A percentile compares a stretch with the other conserved stretches of the same genome.
These are phyloP conservation scores for Ciconia stormi DNA, from an alignment of 2,113 vertebrate species.

Conservation along the genomic window DNA sequence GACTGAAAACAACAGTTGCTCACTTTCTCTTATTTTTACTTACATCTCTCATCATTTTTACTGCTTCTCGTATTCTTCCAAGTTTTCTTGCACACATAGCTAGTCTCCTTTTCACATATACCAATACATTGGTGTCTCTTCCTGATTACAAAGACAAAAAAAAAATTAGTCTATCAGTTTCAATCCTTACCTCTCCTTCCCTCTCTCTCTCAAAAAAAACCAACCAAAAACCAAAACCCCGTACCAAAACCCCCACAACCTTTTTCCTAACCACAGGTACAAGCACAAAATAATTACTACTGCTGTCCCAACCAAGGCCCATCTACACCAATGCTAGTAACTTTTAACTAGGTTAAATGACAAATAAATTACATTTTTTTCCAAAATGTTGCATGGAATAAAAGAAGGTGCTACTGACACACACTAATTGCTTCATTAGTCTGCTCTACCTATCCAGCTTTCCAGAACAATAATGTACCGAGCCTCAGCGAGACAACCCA, in stretches of 20 bases:
- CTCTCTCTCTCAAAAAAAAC: not conserved
- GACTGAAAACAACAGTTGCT: not conserved
- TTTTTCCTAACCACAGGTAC: not conserved
- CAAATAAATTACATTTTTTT: not conserved
- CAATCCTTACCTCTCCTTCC: not conserved
- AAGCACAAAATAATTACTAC: not conserved
- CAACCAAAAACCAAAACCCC: too few relatives aligned
- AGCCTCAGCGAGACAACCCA: not conserved
- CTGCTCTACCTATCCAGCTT: not conserved
- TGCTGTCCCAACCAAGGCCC: not conserved
- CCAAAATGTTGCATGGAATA: not conserved
- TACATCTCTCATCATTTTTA: conserved; percentile 99
- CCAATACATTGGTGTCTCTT: conserved; percentile 96
- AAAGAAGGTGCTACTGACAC: not conserved
- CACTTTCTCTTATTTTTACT: conserved; percentile 67
- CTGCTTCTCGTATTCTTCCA: conserved; percentile 94
- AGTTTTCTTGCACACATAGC: conserved; percentile 98
- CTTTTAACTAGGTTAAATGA: not conserved
- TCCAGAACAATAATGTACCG: not conserved
- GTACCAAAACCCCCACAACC: not conserved
- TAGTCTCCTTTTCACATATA: conserved; percentile 95
- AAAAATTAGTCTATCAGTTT: not conserved
- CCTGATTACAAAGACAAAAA: conserved; percentile 73
- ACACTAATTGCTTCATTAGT: not conserved
- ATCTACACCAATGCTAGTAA: not conserved